Base-by-base conservation (phyloP, 2,797 vertebrate species). In the Bradypus variegatus region DNA sequence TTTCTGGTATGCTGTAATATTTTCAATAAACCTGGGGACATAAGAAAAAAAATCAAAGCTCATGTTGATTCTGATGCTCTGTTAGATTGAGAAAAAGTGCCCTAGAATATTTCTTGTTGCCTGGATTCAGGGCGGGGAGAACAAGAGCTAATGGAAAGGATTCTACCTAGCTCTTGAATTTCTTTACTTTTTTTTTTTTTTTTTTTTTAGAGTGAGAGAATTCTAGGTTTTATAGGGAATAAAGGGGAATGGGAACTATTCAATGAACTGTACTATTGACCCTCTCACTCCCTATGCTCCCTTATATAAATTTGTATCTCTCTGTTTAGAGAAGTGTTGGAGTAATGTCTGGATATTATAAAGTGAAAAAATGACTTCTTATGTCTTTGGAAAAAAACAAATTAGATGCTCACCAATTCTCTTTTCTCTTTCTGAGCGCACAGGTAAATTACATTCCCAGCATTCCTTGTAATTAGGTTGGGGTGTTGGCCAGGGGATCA, bases 11-110 rank as follows among this genome's bases (percentile, higher is more conserved):
- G 64, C 64, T 80, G 86, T 96, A 84, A 89, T 69, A 86, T 95
- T 97, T 95, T 93, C 98, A 98, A 98, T 98, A 98, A 98, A 98
- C 0, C 1, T 91, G 60, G 88, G 89, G 95, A 96, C 98, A 76
- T 18, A 3, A 41, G 41, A 38, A 38, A 38, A 21, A 9, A 53
- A 77, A 77, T 23, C 50, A 50, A 72, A 75, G 21, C 73, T 92
- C 65, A 86, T 8, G 12, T 15, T 0, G 38, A 77, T 60, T 53
- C 86, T 77, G 25, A 36, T 36, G 45, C 45, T 80, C 60, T 67
- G 31, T 21, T 48, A 45, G 14, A 10, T 9, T 86, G 69, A 67
- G 33, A 48, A 72, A 80, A 29, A 72, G 8, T 60, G n/a, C 53
- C 31, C 5, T 29, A 14, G 38, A 62, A 25, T 12, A 45, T 31